Conservation (phyloP, 2,797 vertebrate species). For the Phaenicophaeus curvirostris region DNA sequence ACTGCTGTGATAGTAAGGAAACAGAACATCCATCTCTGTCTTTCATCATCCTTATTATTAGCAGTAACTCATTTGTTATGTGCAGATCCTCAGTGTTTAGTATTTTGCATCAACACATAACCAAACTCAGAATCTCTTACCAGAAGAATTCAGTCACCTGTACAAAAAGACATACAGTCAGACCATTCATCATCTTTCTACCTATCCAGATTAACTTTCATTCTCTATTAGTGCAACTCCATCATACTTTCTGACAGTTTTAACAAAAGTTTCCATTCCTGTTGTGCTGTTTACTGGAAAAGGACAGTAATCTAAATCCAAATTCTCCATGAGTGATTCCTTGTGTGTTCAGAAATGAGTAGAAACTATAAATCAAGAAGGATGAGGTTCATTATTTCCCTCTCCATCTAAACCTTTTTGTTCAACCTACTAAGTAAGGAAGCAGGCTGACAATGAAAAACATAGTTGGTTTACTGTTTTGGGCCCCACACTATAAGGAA, state of each 20-base stretch:
- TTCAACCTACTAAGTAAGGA: neutral
- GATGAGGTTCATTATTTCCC: neutral
- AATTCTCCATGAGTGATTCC: accelerated
- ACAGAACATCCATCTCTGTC: neutral
- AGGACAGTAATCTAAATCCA: neutral
- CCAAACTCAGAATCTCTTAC: neutral
- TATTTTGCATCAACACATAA: neutral
- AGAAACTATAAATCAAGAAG: accelerated
- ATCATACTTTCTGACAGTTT: neutral
- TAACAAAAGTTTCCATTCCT: neutral
- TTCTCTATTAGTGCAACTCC: accelerated
- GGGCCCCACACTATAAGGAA: too few relatives aligned
- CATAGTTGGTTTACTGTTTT: neutral
- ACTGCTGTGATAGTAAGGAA: neutral
- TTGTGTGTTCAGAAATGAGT: neutral
- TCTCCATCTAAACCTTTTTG: accelerated
- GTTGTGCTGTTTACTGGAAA: neutral
- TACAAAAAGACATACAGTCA: neutral
- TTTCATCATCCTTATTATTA: neutral
- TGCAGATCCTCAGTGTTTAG: neutral
- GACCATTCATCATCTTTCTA: neutral
- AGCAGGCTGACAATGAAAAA: neutral
- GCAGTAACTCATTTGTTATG: neutral
- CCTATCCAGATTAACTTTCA: neutral
- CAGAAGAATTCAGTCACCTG: neutral